A percentile compares a stretch with the other conserved stretches of the same genome.
These are phyloP conservation scores for Melikaiella ostensackeni DNA, from an alignment of 2,888 invertebrate species.

Conservation along the genomic window DNA sequence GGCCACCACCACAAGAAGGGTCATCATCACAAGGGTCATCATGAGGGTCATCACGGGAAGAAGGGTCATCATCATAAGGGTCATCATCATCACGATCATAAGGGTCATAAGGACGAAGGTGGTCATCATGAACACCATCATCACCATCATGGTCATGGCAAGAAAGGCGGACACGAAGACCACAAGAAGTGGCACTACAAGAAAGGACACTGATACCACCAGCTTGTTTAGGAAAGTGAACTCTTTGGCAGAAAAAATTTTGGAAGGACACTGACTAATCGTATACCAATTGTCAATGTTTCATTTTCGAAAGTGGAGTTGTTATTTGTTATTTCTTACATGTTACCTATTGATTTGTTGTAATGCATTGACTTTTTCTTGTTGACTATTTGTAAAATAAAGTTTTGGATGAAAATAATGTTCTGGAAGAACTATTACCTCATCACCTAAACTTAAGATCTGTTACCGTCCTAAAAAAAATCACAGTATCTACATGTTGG, in stretches of 20 bases:
- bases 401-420: neutral
- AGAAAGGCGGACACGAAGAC: slow-evolving; percentile 89
- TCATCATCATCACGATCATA: slow-evolving; percentile 87
- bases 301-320: neutral
- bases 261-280: neutral
- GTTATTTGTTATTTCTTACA: neutral
- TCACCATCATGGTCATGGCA: slow-evolving; percentile 86
- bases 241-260: neutral
- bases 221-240: neutral
- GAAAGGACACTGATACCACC: slow-evolving; percentile 72
- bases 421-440: neutral
- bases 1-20: slow-evolving; percentile 90
- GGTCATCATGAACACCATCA: slow-evolving; percentile 88
- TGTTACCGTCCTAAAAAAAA: too few relatives aligned
- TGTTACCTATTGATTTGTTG: neutral
- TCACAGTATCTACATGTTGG: too few relatives aligned
- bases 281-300: neutral
- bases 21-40: slow-evolving; percentile 87
- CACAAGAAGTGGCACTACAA: slow-evolving; percentile 88
- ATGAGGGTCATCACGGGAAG: slow-evolving; percentile 88
- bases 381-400: slow-evolving; percentile 1
- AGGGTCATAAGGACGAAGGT: slow-evolving; percentile 87
- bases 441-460: neutral
- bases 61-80: slow-evolving; percentile 90
- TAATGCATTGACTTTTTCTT: neutral